Conservation (phyloP, 2,888 invertebrate species). For the Hirtodrosophila confusa region DNA sequence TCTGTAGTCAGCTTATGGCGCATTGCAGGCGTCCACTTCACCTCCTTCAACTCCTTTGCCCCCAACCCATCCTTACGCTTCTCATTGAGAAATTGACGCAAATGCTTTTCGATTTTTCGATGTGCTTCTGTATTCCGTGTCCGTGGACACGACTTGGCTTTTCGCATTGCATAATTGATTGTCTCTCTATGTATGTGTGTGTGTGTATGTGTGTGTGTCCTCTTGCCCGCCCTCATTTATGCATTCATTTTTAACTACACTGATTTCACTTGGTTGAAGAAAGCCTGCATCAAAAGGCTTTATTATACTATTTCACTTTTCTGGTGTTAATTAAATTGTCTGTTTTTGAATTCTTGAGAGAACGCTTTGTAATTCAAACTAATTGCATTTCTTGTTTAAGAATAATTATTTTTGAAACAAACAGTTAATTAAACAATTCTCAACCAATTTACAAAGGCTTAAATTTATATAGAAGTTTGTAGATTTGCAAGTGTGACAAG, state of each 20-base stretch:
- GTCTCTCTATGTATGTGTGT: conserved; percentile 24
- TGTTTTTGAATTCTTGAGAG: not conserved
- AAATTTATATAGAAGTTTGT: too few relatives aligned
- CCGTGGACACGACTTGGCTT: conserved; percentile 65
- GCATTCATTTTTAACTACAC: conserved; percentile 44
- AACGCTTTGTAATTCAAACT: too few relatives aligned
- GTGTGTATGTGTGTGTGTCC: not conserved
- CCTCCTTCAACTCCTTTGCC: not conserved
- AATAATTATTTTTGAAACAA: too few relatives aligned
- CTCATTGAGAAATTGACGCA: conserved; percentile 70
- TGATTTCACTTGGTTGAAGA: conserved; percentile 22
- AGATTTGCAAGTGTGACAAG: too few relatives aligned
- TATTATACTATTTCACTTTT: conserved; percentile 21
- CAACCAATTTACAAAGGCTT: too few relatives aligned
- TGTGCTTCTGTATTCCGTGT: conserved; percentile 35
- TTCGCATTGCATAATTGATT: conserved; percentile 76
- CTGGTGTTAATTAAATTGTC: conserved; percentile 32
- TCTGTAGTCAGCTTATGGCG: conserved; percentile 44
- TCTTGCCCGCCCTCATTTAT: conserved; percentile 39
- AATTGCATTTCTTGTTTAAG: too few relatives aligned
- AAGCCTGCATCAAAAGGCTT: conserved; percentile 9
- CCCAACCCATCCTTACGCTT: conserved; percentile 14
- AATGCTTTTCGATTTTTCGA: conserved; percentile 73
- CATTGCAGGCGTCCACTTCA: conserved; percentile 60
- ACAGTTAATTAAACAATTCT: too few relatives aligned